Percentiles rank a stretch among this genome's conserved stretches.
These are phyloP conservation scores for Catamblyrhynchus diadema DNA, from an alignment of 2,797 vertebrate species.

Conservation along the genomic window DNA sequence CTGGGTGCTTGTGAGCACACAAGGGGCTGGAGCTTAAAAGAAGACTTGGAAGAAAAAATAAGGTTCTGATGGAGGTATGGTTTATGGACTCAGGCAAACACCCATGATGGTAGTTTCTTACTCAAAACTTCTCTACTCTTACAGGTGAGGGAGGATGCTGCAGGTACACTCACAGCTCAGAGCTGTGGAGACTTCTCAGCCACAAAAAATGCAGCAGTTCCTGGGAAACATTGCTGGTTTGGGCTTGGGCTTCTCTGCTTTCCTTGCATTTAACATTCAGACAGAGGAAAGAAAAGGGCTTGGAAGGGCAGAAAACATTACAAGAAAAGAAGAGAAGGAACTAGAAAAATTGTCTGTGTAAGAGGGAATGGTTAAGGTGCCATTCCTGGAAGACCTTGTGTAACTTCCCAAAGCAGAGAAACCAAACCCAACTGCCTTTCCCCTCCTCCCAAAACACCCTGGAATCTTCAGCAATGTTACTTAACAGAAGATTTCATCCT, in stretches of 20 bases:
- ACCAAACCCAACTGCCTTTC: not conserved
- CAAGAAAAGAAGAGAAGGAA: not conserved
- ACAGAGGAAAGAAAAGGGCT: not conserved
- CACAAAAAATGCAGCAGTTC: fast-evolving
- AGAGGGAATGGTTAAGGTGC: not conserved
- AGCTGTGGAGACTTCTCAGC: not conserved
- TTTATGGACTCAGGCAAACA: not conserved
- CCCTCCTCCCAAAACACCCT: not conserved
- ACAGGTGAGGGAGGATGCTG: not conserved
- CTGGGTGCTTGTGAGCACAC: not conserved
- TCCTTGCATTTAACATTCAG: not conserved
- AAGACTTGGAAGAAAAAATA: not conserved
- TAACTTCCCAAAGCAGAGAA: not conserved
- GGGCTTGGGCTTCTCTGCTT: not conserved
- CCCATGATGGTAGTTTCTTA: not conserved
- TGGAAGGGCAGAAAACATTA: not conserved
- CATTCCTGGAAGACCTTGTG: not conserved
- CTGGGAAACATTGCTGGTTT: not conserved
- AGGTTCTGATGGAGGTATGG: not conserved
- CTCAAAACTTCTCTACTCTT: not conserved
- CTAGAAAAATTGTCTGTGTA: not conserved
- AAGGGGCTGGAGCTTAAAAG: not conserved
- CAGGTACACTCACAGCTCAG: not conserved
- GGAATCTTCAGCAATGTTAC: not conserved
- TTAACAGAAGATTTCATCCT: not conserved